Conservation (phyloP, 2,113 vertebrate species). For the Myanophis thanlyinensis region DNA sequence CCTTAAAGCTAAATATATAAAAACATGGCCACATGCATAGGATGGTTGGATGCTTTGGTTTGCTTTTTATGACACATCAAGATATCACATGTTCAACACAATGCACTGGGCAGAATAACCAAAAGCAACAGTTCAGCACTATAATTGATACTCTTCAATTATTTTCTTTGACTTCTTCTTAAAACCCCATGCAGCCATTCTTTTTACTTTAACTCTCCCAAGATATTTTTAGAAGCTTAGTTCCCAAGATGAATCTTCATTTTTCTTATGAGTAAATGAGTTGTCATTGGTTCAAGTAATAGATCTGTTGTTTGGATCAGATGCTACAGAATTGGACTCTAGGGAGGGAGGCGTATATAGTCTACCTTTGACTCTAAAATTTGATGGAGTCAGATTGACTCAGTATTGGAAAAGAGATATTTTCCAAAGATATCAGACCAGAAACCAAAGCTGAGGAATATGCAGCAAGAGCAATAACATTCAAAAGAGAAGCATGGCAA, state of each 20-base stretch:
- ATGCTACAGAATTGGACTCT: background rate
- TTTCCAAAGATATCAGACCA: background rate
- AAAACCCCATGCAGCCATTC: background rate
- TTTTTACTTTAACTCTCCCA: background rate
- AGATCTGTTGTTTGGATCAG: background rate
- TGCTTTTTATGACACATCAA: background rate
- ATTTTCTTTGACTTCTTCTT: background rate
- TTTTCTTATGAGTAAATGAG: background rate
- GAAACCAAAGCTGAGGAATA: background rate
- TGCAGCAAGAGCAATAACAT: background rate
- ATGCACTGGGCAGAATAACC: background rate
- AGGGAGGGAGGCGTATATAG: background rate
- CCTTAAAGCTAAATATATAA: background rate
- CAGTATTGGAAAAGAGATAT: background rate
- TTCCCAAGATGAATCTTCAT: background rate
- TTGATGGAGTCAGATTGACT: background rate
- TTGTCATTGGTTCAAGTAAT: background rate
- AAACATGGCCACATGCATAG: background rate
- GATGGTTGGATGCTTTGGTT: background rate
- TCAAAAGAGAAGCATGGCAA: background rate
- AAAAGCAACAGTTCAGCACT: background rate
- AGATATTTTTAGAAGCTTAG: background rate
- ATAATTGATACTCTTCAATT: background rate
- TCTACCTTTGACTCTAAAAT: background rate
- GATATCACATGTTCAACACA: constrained; percentile 2